A percentile compares a stretch with the other conserved stretches of the same genome.
phyloP scores from a whole-genome alignment of 2,113 vertebrate genomes.

The Melanerpes aurifrons region DNA sequence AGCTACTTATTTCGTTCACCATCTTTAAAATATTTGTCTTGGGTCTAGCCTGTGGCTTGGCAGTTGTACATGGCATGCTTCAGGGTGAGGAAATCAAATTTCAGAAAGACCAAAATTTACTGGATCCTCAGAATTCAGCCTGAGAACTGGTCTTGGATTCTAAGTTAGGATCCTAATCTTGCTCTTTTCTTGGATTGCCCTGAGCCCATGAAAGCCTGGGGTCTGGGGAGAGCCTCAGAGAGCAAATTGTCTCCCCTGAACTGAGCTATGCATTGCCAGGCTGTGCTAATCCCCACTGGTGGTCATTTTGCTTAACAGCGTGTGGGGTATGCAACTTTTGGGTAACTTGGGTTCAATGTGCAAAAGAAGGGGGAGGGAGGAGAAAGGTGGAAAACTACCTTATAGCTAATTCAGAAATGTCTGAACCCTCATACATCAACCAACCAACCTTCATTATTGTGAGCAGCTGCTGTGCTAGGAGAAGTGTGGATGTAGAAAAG shows the following conservation, averaged over 20 bases:
- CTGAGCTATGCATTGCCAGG: neutral
- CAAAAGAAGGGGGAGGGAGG: neutral
- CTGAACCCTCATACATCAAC: neutral
- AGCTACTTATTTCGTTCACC: slow-evolving; percentile 67
- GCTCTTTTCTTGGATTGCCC: neutral
- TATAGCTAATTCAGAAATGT: neutral
- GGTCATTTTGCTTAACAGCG: neutral
- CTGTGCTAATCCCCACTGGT: neutral
- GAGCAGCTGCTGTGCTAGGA: neutral
- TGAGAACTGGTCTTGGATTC: neutral
- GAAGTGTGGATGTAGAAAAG: neutral
- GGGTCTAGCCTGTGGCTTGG: slow-evolving; percentile 70
- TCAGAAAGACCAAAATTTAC: slow-evolving; percentile 45
- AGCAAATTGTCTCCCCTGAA: neutral
- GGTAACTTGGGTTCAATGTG: neutral
- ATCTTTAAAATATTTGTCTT: slow-evolving; percentile 71
- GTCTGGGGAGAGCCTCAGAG: neutral
- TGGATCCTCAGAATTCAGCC: slow-evolving; percentile 20
- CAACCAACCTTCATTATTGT: neutral
- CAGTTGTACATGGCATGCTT: slow-evolving; percentile 27
- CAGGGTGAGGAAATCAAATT: slow-evolving; percentile 22
- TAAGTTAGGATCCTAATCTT: neutral
- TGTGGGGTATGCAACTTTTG: neutral
- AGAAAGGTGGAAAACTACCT: neutral
- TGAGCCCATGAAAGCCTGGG: neutral